Percentiles rank a stretch among this genome's conserved stretches.
Evolutionary conservation across 1,140 invertebrate genomes (phyloP).

Genomic region (Drosophila gunungcola): DNA sequence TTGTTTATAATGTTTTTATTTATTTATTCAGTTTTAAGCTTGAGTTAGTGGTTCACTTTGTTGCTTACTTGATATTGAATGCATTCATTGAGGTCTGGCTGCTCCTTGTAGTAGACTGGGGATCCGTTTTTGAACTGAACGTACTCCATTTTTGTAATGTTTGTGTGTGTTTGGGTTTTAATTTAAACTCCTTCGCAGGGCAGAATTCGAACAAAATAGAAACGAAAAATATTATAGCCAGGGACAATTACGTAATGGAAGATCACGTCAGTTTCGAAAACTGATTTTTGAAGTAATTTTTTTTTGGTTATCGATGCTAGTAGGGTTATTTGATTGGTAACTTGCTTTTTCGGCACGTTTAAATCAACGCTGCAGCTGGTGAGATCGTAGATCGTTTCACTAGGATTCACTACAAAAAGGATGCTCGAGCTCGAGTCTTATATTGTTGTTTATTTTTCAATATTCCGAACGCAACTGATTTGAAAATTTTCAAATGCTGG

Average conservation of each 20-base stretch:
- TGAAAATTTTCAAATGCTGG: conserved; percentile 81
- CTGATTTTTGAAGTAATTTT: conserved; percentile 9
- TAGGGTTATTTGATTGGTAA: conserved; percentile 32
- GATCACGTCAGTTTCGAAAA: conserved; percentile 25
- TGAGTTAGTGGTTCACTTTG: neutral
- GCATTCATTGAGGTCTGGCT: conserved; percentile 84
- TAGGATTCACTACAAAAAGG: conserved; percentile 63
- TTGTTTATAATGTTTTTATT: neutral
- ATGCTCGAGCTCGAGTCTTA: conserved; percentile 64
- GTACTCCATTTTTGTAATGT: conserved; percentile 80
- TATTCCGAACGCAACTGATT: conserved; percentile 85
- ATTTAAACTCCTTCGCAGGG: conserved; percentile 74
- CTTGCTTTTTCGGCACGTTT: conserved; percentile 78
- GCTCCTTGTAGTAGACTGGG: conserved; percentile 84
- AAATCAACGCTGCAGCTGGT: conserved; percentile 68
- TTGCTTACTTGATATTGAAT: conserved; percentile 85
- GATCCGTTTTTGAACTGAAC: conserved; percentile 85
- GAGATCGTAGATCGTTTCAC: conserved; percentile 72
- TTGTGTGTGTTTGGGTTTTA: conserved; percentile 60
- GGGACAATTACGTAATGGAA: conserved; percentile 60
- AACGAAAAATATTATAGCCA: conserved; percentile 62
- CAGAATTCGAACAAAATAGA: conserved; percentile 49
- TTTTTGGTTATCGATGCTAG: conserved; percentile 6
- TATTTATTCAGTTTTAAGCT: neutral
- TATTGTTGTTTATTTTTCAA: conserved; percentile 84